Evolutionary conservation across 1,140 invertebrate genomes (phyloP), one percentile per base, ranked within the genome.

Genomic region (Cotesia vestalis): DNA sequence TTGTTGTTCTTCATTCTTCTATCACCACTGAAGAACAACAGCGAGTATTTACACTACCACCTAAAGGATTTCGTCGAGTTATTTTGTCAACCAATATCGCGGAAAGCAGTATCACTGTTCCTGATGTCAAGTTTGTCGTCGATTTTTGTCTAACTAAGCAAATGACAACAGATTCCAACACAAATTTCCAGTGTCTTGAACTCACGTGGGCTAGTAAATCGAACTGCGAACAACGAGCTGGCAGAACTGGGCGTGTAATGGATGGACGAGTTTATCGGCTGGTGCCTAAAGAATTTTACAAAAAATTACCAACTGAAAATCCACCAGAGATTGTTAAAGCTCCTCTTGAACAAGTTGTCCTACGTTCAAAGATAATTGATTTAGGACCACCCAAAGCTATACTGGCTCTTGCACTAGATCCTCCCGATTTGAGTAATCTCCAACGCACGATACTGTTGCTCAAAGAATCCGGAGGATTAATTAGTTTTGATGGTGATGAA

Each of bases 61-160:
- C 88, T 4, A 73, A 80, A 5, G 91, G 90, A 5, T 86, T 88
- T 72, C 87, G 96, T 55, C 96, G 98, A 82, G 90, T 97, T 61
- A 98, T 99, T 80, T 85, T 99, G 0, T 91, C 96, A 0, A 99
- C 98, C 0, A 99, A 99, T 85, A 98, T 99, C 73, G 96, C 97
- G 0, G 98, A 99, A 86, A 98, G 96, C 82, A 98, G 96, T 69
- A 94, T 99, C 69, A 99, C 97, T 3, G 96, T 99, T 20, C 92
- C 96, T 36, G 94, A 98, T 86, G 92, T 98, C 55, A 94, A 92
- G 85, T 98, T 96, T 89, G 94, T 99, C 4, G 95, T 99, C 79
- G 98, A 99, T 87, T 98, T 96, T 85, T 98, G 97, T 85, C 87
- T 98, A 12, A 96, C 94, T 36, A 98, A 98, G 87, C 89, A 91